phyloP scores from a whole-genome alignment of 2,797 vertebrate genomes.

The Vultur gryphus region DNA sequence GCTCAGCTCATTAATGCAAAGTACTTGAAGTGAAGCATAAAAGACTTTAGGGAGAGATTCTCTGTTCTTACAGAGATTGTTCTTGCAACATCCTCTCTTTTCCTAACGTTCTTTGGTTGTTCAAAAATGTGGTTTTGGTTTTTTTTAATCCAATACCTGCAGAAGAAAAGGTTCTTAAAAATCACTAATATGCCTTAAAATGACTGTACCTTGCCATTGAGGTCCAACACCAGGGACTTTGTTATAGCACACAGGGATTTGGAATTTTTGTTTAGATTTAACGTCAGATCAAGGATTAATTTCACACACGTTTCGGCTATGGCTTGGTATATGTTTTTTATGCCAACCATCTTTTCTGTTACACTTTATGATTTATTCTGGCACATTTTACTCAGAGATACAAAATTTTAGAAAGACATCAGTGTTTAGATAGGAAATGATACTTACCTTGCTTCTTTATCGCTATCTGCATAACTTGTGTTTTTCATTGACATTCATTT shows the following conservation, averaged over 20 bases:
- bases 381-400: neutral
- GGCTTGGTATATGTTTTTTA: neutral
- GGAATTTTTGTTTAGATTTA: neutral
- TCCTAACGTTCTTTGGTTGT: neutral
- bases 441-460: constrained; percentile 13
- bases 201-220: neutral
- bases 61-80: neutral
- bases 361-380: neutral
- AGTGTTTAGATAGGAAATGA: neutral
- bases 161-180: neutral
- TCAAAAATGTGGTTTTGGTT: neutral
- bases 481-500: neutral
- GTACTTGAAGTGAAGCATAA: constrained; percentile 34
- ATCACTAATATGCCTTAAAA: neutral
- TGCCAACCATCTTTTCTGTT: neutral
- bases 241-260: neutral
- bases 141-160: neutral
- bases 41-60: constrained; percentile 16
- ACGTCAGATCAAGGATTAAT: neutral
- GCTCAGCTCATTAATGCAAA: constrained; percentile 54
- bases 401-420: neutral
- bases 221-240: neutral
- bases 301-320: neutral
- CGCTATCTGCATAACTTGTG: neutral
- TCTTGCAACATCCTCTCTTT: constrained; percentile 19